These are phyloP conservation scores for Dicroscelio sp. DNA, from an alignment of 2,888 invertebrate genomes.

Conservation along the genomic window DNA sequence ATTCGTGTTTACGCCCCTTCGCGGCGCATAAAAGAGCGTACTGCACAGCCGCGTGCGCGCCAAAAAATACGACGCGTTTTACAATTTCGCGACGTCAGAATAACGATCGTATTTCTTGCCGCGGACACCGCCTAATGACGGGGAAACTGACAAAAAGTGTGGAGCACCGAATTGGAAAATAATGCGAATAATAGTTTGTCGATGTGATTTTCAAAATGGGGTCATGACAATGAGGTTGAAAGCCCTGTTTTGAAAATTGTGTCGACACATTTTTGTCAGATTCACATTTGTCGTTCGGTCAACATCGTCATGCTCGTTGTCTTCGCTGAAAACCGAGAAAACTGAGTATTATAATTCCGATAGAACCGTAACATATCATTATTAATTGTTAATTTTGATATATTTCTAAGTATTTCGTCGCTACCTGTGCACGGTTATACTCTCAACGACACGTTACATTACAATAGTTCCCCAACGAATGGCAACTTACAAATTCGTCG, in stretches of 20 bases:
- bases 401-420: conserved; percentile 75
- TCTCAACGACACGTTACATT: conserved; percentile 64
- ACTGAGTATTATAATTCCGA: conserved; percentile 67
- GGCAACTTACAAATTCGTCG: too few relatives aligned
- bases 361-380: conserved; percentile 87
- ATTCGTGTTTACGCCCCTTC: conserved; percentile 46
- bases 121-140: too few relatives aligned
- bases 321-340: conserved; percentile 73
- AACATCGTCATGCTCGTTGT: conserved; percentile 86
- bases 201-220: too few relatives aligned
- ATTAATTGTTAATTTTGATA: conserved; percentile 79
- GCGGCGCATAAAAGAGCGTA: conserved; percentile 59
- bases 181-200: too few relatives aligned
- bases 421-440: conserved; percentile 75
- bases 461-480: conserved; percentile 76
- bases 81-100: background rate
- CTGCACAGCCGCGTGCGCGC: conserved; percentile 46
- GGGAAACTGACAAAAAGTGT: too few relatives aligned
- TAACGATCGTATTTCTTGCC: conserved; percentile 7
- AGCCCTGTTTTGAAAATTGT: too few relatives aligned
- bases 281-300: too few relatives aligned
- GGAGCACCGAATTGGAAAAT: too few relatives aligned
- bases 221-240: too few relatives aligned
- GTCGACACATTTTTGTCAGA: too few relatives aligned
- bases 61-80: conserved; percentile 44